phyloP scores from a whole-genome alignment of 23 tunicate genomes.

The Styela plicata region DNA sequence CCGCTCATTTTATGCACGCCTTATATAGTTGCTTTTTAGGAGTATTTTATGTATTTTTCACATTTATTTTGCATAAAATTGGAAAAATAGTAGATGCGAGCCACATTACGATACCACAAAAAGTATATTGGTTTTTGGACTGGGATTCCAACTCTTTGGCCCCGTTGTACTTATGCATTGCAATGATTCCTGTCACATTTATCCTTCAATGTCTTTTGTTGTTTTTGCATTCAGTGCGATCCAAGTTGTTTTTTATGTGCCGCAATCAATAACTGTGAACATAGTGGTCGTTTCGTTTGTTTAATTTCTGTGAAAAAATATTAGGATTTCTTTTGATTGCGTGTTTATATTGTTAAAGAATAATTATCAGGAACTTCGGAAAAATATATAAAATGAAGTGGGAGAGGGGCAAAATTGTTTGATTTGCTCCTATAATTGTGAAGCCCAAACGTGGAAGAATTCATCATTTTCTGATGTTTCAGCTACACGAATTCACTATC shows the following conservation, averaged over 20 bases:
- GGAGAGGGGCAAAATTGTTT: too few relatives aligned
- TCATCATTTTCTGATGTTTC: too few relatives aligned
- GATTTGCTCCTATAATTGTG: too few relatives aligned
- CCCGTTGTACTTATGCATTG: background rate
- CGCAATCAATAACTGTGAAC: too few relatives aligned
- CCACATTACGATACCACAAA: background rate
- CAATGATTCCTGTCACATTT: background rate
- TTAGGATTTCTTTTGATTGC: too few relatives aligned
- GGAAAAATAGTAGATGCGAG: background rate
- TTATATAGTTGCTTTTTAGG: background rate
- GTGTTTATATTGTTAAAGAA: too few relatives aligned
- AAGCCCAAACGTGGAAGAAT: too few relatives aligned
- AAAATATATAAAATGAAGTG: too few relatives aligned
- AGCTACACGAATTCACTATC: too few relatives aligned
- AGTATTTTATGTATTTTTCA: background rate
- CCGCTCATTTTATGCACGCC: background rate
- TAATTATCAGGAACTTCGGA: too few relatives aligned
- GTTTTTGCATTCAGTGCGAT: background rate
- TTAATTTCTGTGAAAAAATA: too few relatives aligned
- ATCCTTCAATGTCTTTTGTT: background rate
- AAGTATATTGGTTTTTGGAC: slow-evolving; percentile 14
- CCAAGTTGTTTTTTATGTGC: background rate
- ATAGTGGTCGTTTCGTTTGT: too few relatives aligned
- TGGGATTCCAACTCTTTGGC: background rate
- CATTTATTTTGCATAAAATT: slow-evolving; percentile 1